Base-by-base conservation (phyloP, 1,140 invertebrate species). In the Drosophila tsacasi region DNA sequence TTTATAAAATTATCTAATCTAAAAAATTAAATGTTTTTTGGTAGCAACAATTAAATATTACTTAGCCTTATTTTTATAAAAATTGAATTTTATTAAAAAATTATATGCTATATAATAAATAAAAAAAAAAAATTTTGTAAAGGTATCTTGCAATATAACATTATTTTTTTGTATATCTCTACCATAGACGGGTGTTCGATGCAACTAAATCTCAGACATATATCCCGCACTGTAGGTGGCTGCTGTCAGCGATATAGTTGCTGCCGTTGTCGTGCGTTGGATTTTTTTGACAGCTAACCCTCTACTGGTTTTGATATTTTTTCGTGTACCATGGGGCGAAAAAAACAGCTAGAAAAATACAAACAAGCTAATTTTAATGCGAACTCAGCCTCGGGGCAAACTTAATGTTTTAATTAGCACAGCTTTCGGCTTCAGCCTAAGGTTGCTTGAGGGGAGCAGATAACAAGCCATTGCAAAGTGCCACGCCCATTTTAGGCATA, bases 341-440 rank as follows among this genome's bases (percentile, higher is more conserved):
- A 71, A 58, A 58, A 72, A 37, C 60, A 52, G 50, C 50, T 30
- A 72, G 19, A 52, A 50, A 27, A 39, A 42, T 47, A 42, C 19
- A 32, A 69, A 23, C 50, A 69, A 69, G 15, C 37, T n/a, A 50
- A 35, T 60, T 72, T 73, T 60, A 73, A 73, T 42, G 67, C 46
- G 67, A 61, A 61, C 40, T 73, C 21, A 73, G 69, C 69, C 69
- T 74, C 71, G 46, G 68, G 67, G 23, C 37, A 37, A 32, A 73
- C 54, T 52, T 73, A 74, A 74, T 74, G 68, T 74, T 73, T 74
- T 74, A 74, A 74, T 74, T 74, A 72, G 71, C 71, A 74, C 67
- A 73, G 37, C 54, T 44, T 73, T 46, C n/a, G 23, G 5, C 27
- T 27, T 50, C 27, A 35, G 37, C 30, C 23, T 44, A 47, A 73